Base-by-base conservation (phyloP, 2,888 invertebrate species). In the Rhodophaea formosa region DNA sequence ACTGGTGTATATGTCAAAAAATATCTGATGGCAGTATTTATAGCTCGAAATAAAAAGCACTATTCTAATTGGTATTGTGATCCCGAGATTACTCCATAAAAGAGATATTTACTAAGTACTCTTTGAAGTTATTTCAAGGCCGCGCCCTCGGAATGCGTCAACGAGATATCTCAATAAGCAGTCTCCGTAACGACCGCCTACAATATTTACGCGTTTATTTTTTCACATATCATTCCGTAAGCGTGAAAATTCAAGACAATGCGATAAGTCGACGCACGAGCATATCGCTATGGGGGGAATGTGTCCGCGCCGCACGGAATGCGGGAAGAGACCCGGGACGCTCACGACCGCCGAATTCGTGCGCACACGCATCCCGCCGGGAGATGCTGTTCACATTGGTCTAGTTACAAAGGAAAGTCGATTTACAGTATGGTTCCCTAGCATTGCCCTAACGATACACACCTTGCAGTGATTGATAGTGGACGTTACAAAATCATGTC, bases 271-370 rank as follows among this genome's bases (percentile, higher is more conserved):
- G 71, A 68, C 72, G 77, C 85, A 82, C 86, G 86, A 82, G 80
- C 87, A 84, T 79, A 81, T 80, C 82, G 85, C 82, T 83, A 85
- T 86, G 83, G 68, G 62, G 73, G 77, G 86, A 88, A 89, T 87
- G 82, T 75, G 71, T 68, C 70, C 69, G 72, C 71, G n/a, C 68
- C 66, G 61, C 63, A 43, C 45, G 70, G 80, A 79, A 80, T 79
- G 77, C 75, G 64, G 62, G 67, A 52, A 58, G 57, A 67, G 67
- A 68, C 68, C 64, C 69, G 71, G 74, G 79, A 78, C 76, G 75
- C 58, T 75, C 75, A 65, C 71, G 70, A 74, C 73, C 71, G 78
- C 75, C 80, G 75, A 79, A 82, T 82, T 79, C 85, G 85, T 85
- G 84, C 79, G 80, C 75, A 75, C 75, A 75, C 79, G 82, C 77